phyloP scores from a whole-genome alignment of 2,113 vertebrate genomes.

The Carassius carassius region DNA sequence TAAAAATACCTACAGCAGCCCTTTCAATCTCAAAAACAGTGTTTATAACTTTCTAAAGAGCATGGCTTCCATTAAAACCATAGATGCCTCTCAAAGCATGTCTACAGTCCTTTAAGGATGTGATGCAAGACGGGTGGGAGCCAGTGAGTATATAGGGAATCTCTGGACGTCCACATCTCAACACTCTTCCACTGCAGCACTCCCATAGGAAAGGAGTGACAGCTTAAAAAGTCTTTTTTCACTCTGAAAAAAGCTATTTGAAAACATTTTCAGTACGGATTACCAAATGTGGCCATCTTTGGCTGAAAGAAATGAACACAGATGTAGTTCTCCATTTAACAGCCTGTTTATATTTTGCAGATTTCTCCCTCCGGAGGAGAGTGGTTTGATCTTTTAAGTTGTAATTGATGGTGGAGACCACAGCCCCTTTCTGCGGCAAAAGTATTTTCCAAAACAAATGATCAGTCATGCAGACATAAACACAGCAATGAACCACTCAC shows the following conservation, averaged over 20 bases:
- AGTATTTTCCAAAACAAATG: conserved; percentile 78
- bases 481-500: conserved; percentile 22
- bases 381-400: conserved; percentile 75
- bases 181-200: conserved; percentile 49
- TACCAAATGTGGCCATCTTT: conserved; percentile 73
- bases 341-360: conserved; percentile 79
- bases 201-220: conserved; percentile 72
- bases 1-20: background rate
- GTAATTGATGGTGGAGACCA: conserved; percentile 72
- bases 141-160: conserved; percentile 9
- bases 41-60: conserved; percentile 6
- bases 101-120: conserved; percentile 30
- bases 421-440: conserved; percentile 73
- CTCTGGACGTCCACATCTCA: conserved; percentile 41
- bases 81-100: conserved; percentile 40
- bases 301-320: conserved; percentile 75
- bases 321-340: conserved; percentile 81
- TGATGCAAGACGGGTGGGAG: conserved; percentile 43
- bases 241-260: conserved; percentile 69
- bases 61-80: conserved; percentile 45
- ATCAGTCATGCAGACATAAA: conserved; percentile 66
- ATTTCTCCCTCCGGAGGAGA: conserved; percentile 73
- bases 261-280: conserved; percentile 72
- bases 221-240: conserved; percentile 47
- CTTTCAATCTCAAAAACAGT: conserved; percentile 17